Conservation (phyloP, 2,888 invertebrate species). For the Drosophila nigricruria region DNA sequence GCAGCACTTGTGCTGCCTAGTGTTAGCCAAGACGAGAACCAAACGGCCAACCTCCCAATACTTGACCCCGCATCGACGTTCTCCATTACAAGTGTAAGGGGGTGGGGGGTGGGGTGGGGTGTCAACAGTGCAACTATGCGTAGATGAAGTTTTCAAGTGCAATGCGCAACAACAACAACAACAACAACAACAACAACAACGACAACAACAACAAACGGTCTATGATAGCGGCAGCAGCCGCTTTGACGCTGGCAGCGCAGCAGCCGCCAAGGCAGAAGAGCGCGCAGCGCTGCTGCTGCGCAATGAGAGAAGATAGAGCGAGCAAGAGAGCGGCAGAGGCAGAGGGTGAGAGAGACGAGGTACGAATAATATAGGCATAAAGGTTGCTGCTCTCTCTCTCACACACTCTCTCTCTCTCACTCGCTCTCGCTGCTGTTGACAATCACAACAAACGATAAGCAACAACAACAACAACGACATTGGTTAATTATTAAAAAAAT, state of each 20-base stretch:
- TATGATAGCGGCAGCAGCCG: conserved; percentile 25
- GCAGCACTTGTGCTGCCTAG: background rate
- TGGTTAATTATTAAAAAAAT: background rate
- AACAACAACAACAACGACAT: conserved; percentile 21
- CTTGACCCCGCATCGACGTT: conserved; percentile 5
- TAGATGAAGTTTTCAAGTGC: conserved; percentile 76
- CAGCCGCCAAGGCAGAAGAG: conserved; percentile 41
- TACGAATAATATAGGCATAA: background rate
- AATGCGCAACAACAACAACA: conserved; percentile 56
- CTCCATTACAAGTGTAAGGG: conserved; percentile 31
- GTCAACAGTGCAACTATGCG: conserved; percentile 51
- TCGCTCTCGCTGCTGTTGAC: conserved; percentile 24
- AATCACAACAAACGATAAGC: conserved; percentile 23
- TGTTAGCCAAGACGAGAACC: conserved; percentile 24
- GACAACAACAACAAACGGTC: conserved; percentile 21
- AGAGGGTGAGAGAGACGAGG: background rate
- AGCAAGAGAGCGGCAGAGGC: background rate
- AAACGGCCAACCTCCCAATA: background rate
- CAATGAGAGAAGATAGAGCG: conserved; percentile 53
- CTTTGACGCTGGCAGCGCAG: conserved; percentile 36
- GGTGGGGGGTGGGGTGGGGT: background rate
- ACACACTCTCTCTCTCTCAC: background rate
- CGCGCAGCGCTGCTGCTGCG: conserved; percentile 65
- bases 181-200: conserved; percentile 12
- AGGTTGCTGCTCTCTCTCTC: conserved; percentile 4